Conservation (phyloP, 1,140 invertebrate species). For the Micrasema minimum region DNA sequence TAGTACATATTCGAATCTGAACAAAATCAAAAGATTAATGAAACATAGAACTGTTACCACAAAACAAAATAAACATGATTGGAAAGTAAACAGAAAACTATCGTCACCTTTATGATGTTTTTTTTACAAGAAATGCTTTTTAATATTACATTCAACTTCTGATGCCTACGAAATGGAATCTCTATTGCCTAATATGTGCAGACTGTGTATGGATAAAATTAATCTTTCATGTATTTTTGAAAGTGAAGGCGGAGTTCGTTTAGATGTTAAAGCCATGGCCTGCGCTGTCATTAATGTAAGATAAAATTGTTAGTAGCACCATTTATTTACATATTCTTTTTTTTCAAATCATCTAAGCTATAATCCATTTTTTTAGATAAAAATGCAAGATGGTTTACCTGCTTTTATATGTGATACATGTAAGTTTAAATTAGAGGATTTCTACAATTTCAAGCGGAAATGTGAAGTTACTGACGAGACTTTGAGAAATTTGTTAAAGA, state of each 20-base stretch:
- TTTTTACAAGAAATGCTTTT: too few relatives aligned
- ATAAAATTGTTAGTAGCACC: neutral
- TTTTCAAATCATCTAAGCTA: too few relatives aligned
- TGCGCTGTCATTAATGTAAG: slow-evolving; percentile 34
- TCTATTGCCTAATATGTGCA: slow-evolving; percentile 21
- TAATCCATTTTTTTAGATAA: slow-evolving; percentile 54
- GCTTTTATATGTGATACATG: slow-evolving; percentile 56
- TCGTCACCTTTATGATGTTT: too few relatives aligned
- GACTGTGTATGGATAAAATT: slow-evolving; percentile 42
- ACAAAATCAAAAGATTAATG: too few relatives aligned
- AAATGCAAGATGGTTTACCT: slow-evolving; percentile 56
- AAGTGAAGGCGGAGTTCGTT: slow-evolving; percentile 5
- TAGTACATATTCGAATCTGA: too few relatives aligned
- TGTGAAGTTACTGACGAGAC: slow-evolving; percentile 55
- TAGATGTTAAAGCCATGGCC: slow-evolving; percentile 44
- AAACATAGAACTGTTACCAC: too few relatives aligned
- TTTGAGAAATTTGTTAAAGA: slow-evolving; percentile 45
- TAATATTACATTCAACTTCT: too few relatives aligned
- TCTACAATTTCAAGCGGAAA: slow-evolving; percentile 57
- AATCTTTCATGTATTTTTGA: slow-evolving; percentile 39
- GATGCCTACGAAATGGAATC: slow-evolving; percentile 16
- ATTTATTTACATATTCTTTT: neutral
- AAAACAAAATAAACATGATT: too few relatives aligned
- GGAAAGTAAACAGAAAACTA: too few relatives aligned
- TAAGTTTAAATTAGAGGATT: slow-evolving; percentile 54